Conservation (phyloP, 2,113 vertebrate species). For the Mirounga angustirostris region DNA sequence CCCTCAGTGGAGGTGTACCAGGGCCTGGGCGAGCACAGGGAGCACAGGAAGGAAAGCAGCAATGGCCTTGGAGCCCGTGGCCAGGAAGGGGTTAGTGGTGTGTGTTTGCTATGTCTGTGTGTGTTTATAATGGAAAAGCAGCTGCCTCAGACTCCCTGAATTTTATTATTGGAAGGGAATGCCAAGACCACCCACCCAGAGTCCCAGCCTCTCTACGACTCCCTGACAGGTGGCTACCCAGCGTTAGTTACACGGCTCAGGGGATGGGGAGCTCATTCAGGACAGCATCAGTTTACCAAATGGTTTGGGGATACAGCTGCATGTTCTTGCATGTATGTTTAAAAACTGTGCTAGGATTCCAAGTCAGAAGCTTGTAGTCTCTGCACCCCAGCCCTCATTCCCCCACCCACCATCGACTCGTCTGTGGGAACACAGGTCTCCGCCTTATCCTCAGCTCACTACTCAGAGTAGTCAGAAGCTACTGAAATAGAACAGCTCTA, state of each 20-base stretch:
- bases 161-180: neutral
- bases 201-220: neutral
- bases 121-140: neutral
- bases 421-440: neutral
- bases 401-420: too few relatives aligned
- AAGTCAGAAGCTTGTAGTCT: neutral
- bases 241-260: neutral
- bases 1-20: neutral
- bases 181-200: neutral
- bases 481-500: neutral
- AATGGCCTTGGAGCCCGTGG: neutral
- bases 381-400: neutral
- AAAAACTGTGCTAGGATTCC: neutral
- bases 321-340: neutral
- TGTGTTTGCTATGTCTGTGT: neutral
- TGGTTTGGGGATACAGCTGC: neutral
- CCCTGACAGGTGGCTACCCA: neutral
- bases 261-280: neutral
- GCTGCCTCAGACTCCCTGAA: neutral
- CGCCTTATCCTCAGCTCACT: neutral
- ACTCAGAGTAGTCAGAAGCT: neutral
- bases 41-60: neutral
- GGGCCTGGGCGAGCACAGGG: neutral
- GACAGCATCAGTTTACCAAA: neutral
- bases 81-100: neutral